Conservation (phyloP, 2,888 invertebrate species). For the Argynnis bischoffii region DNA sequence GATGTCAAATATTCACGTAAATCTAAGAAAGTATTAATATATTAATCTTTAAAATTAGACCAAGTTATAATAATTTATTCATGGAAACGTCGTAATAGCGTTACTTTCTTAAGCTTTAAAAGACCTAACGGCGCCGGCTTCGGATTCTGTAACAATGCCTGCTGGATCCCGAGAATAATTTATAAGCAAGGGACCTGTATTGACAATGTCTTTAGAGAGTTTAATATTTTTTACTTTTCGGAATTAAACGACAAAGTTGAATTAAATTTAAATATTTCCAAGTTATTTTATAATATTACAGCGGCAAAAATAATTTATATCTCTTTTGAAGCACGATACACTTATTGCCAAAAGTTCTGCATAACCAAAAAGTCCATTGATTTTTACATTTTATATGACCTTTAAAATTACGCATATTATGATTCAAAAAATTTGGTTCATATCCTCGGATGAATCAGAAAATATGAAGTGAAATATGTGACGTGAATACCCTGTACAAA, state of each 20-base stretch:
- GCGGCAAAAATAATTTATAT: no score
- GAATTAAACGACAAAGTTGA: background rate
- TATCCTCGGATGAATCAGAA: no score
- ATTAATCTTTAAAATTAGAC: constrained; percentile 13
- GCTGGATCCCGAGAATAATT: constrained; percentile 13
- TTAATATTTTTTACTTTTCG: background rate
- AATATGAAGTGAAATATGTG: no score
- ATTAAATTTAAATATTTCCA: background rate
- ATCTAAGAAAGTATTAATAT: background rate
- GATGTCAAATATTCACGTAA: no score
- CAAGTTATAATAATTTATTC: constrained; percentile 17
- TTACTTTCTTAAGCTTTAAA: constrained; percentile 21
- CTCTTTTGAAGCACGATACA: no score
- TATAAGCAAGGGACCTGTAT: constrained; percentile 15
- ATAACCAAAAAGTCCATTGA: no score
- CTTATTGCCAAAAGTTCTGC: no score
- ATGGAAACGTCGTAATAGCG: constrained; percentile 20
- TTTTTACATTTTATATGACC: no score
- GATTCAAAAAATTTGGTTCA: no score
- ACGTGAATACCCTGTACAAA: no score
- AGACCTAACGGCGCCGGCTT: constrained; percentile 19
- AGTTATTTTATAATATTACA: no score
- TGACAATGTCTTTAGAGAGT: constrained; percentile 5
- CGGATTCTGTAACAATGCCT: constrained; percentile 18
- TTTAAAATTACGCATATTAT: no score